Evolutionary conservation across 2,113 vertebrate species (phyloP), one percentile per base, ranked within the genome.

Genomic region (Melanocharis versteri): DNA sequence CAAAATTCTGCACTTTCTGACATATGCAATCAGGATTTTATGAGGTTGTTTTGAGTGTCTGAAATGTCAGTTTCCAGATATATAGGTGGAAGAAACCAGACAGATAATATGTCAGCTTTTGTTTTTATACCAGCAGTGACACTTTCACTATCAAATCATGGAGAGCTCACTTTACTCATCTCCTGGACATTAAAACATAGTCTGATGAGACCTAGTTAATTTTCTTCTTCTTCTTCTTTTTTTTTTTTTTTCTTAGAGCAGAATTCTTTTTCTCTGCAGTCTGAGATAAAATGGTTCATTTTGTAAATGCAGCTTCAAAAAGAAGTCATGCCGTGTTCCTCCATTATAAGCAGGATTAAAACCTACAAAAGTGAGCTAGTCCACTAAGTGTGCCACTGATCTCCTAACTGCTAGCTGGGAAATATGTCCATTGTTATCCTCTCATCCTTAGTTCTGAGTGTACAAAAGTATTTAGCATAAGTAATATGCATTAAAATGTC

Each of bases 401-500:
- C 75, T 93, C 35, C 88, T 82, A 80, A 83, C 91, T 76, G 80
- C 93, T 94, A 87, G 62, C 83, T 94, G 62, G 58, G 62, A 96
- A 94, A 94, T 92, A 73, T 33, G 53, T 57, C 82, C 47, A 94
- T 96, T 97, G 87, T 96, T 94, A 88, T 87, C 64, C 78, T 90
- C 69, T 96, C 93, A 89, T 96, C 96, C 94, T 92, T 77, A 86
- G 65, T 92, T 87, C 30, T 90, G 90, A 97, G 53, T 87, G 69
- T 89, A 92, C 79, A 97, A 94, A 96, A 96, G 85, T 84, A 72
- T 96, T 97, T 97, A 96, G 94, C 73, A 96, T 96, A 97, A 97
- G 86, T 96, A 97, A 97, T 96, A 92, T 73, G 95, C 96, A 97
- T 98, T 98, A 97, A 98, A 93, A 92, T 97, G 96, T 97, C 98